Evolutionary conservation across 2,797 vertebrate species (phyloP), one percentile per base, ranked within the genome.

Genomic region (Philypnodon macrostomus): DNA sequence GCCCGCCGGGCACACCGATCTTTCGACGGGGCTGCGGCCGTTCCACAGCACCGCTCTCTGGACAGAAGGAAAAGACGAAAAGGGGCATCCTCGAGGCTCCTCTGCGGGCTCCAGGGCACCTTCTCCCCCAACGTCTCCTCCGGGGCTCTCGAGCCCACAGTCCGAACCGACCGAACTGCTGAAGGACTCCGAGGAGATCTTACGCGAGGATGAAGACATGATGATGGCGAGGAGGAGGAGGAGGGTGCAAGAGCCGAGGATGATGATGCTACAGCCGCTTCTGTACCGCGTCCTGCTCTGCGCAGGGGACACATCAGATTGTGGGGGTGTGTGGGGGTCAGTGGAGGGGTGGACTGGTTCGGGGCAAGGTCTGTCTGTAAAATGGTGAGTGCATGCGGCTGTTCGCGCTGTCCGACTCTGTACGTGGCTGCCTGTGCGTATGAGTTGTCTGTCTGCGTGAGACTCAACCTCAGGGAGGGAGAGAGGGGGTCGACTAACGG

Each of bases 171-270:
- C 85, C 18, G 95, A 98, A 88, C 94, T 97, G 89, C 94, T 97
- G 86, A 96, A 97, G 36, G 95, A 98, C 89, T 96, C 95, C 8
- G 95, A 97, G 34, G 95, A 97, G 76, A 97, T 95, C 90, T 97
- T 97, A 78, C 95, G 92, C 52, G 92, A 90, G 87, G 95, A 96
- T 88, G 84, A 85, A 70, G 86, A 87, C 83, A 85, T 87, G 67
- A 51, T 78, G 61, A 70, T 71, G 62, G 42, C 59, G 68, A 55
- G 50, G 50, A 65, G 61, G 74, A 38, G 58, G 79, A 31, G 15
- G 55, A 17, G 14, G 15, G 14, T 18, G 63, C 26, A 19, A 14
- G 18, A 26, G 54, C 9, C 46, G 53, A 51, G 34, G 72, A 68
- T 57, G 69, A 51, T 47, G 75, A 68, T 81, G 81, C 75, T 83